Base-by-base conservation (phyloP, 2,113 vertebrate genomes). In the Ammodytes dubius region DNA sequence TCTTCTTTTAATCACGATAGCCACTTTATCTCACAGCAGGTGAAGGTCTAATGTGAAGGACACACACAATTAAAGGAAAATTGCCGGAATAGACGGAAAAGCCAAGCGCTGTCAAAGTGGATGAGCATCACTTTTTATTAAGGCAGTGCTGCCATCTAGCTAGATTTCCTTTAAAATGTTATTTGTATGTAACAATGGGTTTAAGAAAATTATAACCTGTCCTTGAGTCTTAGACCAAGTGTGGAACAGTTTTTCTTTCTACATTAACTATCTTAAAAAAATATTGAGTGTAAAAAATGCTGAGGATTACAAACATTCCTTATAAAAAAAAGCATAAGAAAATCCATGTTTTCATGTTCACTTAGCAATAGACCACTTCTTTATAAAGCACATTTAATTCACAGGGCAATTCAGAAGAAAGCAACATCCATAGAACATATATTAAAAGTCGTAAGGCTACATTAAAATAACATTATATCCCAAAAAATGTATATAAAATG, bases 121-220 rank as follows among this genome's bases (percentile, higher is more conserved):
- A 73, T 60, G 69, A 45, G 0, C 58, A 27, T 63, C 5, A n/a
- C n/a, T 54, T 56, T 27, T 57, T 58, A 74, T 37, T 15, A 1
- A 52, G 46, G 60, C 76, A 64, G 76, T 2, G 77, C 70, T 43
- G 78, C 71, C 81, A 70, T 47, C 70, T 76, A 76, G 60, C 70
- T 65, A 6, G 40, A 15, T n/a, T 64, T 15, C 4, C 17, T 1
- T 4, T 45, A 10, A 13, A 4, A 15, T 61, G 35, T 11, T 17
- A 1, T 7, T 13, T 11, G 35, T 39, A 8, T 65, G 12, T 27
- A 45, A 13, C 64, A 58, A 27, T 37, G 13, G 42, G 11, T 12
- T 9, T 3, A 2, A 27, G 42, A 6, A 47, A 5, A 43, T 9
- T 7, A 56, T 43, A 11, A 9, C n/a, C 68, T 54, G 69, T 10